These are phyloP conservation scores for Cryptoprocta ferox DNA, from an alignment of 2,797 vertebrate genomes.

Conservation along the genomic window DNA sequence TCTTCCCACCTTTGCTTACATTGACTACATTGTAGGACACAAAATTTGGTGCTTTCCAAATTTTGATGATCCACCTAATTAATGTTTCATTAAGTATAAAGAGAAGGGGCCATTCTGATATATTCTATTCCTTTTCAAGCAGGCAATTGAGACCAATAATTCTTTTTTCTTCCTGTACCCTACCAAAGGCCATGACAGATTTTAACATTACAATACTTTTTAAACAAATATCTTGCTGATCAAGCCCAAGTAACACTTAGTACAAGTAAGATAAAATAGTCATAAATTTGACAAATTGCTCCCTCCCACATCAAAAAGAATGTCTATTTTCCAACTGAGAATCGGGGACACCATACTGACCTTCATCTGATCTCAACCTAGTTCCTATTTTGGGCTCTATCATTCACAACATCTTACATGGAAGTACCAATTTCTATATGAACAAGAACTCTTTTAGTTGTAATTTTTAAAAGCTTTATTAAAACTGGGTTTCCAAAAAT, in stretches of 20 bases:
- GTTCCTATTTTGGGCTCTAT: background rate
- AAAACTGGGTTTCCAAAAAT: background rate
- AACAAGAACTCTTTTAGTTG: background rate
- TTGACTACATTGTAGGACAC: background rate
- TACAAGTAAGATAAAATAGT: background rate
- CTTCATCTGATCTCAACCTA: background rate
- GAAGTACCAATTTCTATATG: background rate
- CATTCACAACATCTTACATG: background rate
- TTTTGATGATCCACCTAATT: background rate
- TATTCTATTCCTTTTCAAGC: background rate
- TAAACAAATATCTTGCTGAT: background rate
- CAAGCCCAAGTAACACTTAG: background rate
- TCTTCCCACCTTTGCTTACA: background rate
- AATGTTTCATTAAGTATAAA: background rate
- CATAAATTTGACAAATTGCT: background rate
- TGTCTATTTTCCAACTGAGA: background rate
- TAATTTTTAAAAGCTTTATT: background rate
- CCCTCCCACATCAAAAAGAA: background rate
- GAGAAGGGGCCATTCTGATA: background rate
- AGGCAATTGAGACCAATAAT: background rate
- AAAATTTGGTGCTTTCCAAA: background rate
- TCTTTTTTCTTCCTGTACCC: background rate
- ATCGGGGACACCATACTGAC: rapidly evolving
- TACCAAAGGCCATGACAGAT: background rate
- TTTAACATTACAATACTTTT: background rate